A percentile compares a stretch with the other conserved stretches of the same genome.
phyloP scores from a whole-genome alignment of 2,888 invertebrate species.

The Pyrrhosoma nymphula region DNA sequence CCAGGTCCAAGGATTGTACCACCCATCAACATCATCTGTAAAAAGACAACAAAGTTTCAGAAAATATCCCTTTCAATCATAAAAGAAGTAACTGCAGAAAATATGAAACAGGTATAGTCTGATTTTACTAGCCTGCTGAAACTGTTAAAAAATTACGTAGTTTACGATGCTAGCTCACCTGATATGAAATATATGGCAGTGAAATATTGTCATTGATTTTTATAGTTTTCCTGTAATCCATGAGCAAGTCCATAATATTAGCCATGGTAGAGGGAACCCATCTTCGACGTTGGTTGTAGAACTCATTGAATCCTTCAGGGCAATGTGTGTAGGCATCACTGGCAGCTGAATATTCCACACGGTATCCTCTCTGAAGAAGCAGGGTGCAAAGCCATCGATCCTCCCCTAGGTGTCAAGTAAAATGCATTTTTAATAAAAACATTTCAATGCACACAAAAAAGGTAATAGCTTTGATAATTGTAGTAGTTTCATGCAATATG shows the following conservation, averaged over 20 bases:
- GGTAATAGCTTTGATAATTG: not conserved
- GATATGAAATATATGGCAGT: slow-evolving; percentile 87
- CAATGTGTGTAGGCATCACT: slow-evolving; percentile 97
- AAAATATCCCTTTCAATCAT: not conserved
- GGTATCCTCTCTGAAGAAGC: slow-evolving; percentile 92
- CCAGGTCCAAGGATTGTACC: slow-evolving; percentile 91
- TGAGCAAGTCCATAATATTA: slow-evolving; percentile 93
- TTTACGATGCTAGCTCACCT: slow-evolving; percentile 76
- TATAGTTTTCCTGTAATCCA: slow-evolving; percentile 88
- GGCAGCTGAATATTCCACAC: slow-evolving; percentile 96
- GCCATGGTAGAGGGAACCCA: slow-evolving; percentile 99
- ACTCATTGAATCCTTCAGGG: slow-evolving; percentile 95
- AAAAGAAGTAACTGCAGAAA: no score
- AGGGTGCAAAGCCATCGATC: slow-evolving; percentile 97
- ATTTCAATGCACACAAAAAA: slow-evolving; percentile 22
- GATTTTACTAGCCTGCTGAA: not conserved
- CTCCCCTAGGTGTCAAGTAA: slow-evolving; percentile 82
- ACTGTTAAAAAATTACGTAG: not conserved
- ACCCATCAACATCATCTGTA: slow-evolving; percentile 83
- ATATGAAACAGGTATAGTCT: not conserved
- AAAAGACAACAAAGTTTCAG: slow-evolving; percentile 69
- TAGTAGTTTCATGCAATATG: not conserved
- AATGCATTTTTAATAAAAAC: not conserved
- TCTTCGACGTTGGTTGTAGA: slow-evolving; percentile 95
- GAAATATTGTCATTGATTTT: slow-evolving; percentile 94